Base-by-base conservation (phyloP, 1,140 invertebrate species). In the Archegozetes longisetosus region DNA sequence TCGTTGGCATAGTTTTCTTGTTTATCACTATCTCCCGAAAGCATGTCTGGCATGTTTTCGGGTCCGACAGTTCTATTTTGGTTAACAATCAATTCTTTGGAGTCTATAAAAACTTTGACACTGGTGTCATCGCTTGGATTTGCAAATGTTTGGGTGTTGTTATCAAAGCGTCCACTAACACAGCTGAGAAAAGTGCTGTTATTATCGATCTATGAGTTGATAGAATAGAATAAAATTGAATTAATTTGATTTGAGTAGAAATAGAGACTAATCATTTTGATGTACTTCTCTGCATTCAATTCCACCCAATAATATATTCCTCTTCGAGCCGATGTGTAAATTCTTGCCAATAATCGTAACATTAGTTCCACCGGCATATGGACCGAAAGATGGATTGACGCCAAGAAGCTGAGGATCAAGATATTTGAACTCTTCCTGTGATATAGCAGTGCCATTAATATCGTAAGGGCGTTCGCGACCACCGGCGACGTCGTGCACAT, bases 351-450 rank as follows among this genome's bases (percentile, higher is more conserved):
- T 53, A 3, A 69, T 29, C 3, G 55, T 60, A 12, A 69, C 24
- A 29, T 60, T 61, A 1, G 68, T 66, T 2, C 66, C 68, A 1
- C 68, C 68, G 20, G 63, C 59, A 1, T 57, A 23, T 3, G 68
- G 68, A 14, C 68, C 68, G 53, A 51, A 59, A 1, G 57, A 27
- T 1, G 67, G 66, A 27, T 60, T 54, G 0, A 64, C 23, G 26
- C 58, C 55, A 50, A 27, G 53, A 6, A 67, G 20, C 24, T 58
- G 57, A 12, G 64, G 62, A 13, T 61, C 64, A 2, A 63, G 26
- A 32, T 62, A 68, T 24, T 26, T 23, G 55, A 67, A 68, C 4
- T 47, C 47, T 20, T 28, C 28, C 0, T n/a, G 17, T 9, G 57
- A 61, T 6, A 3, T 9, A 0, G 52, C 48, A 9, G 12, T 53